Evolutionary conservation across 2,888 invertebrate species (phyloP), one percentile per base, ranked within the genome.

Genomic region (Drosophila parthenogenetica): DNA sequence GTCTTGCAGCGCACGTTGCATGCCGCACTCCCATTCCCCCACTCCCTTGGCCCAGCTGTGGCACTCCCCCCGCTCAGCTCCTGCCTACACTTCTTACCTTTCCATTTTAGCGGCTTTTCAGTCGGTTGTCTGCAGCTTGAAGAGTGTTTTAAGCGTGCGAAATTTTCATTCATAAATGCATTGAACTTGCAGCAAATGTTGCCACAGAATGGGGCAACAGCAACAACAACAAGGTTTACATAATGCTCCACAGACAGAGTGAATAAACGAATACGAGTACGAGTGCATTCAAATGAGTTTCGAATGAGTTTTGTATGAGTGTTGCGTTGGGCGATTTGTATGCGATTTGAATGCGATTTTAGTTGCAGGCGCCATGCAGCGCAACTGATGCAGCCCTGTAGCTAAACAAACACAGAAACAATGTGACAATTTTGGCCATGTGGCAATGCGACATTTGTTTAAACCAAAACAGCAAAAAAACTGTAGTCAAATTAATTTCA

Each of bases 401-500:
- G 51, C n/a, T 60, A 53, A 45, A 37, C 35, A 37, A 37, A 5
- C 13, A 2, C 11, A 37, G n/a, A n/a, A 11, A 51, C 35, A 51
- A 22, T 51, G 51, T 51, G 51, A n/a, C 37, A 50, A 16, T 29
- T 29, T 29, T 29, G 29, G 29, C 29, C 29, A 29, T 29, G 40
- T 16, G 40, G 11, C 53, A 53, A 42, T 59, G 29, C 8, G 54
- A 40, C 43, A 45, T 50, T 49, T 53, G 32, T 14, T 29, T 22
- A 10, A 14, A 14, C 32, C 54, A 35, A 35, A 3, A 29, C 2
- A 25, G 7, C 1, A 25, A 25, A 29, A 7, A 19, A 68, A 79
- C 73, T 84, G 80, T 83, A 80, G 78, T 70, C 58, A 89, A 90
- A 89, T 89, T 80, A 81, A 87, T 87, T 90, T 89, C 78, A 81